These are phyloP conservation scores for Myrmophylax atrothorax DNA, from an alignment of 2,113 vertebrate genomes.

Conservation along the genomic window DNA sequence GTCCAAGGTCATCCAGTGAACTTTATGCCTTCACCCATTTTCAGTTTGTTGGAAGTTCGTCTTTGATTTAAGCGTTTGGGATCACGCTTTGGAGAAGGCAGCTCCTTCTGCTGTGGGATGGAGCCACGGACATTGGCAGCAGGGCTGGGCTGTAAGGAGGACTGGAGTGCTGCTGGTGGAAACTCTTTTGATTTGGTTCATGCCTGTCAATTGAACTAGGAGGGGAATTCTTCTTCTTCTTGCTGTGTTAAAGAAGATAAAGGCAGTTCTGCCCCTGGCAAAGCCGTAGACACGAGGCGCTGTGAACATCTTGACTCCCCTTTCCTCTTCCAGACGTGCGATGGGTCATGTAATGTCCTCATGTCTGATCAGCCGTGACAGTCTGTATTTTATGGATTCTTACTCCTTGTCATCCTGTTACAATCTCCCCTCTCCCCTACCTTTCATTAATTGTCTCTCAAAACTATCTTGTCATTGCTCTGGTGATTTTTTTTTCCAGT, in stretches of 20 bases:
- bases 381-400: slow-evolving; percentile 4
- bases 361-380: neutral
- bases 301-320: neutral
- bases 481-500: slow-evolving; percentile 40
- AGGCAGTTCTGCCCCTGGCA: neutral
- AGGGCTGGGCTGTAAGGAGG: neutral
- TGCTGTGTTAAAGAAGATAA: neutral
- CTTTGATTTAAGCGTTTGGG: fast-evolving
- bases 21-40: neutral
- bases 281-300: neutral
- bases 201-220: neutral
- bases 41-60: neutral
- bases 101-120: fast-evolving
- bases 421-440: neutral
- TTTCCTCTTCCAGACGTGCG: neutral
- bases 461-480: neutral
- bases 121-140: neutral
- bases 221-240: neutral
- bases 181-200: neutral
- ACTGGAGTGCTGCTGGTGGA: neutral
- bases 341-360: neutral
- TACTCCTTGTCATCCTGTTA: slow-evolving; percentile 13
- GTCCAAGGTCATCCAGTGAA: neutral
- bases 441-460: slow-evolving; percentile 52
- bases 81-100: fast-evolving